Evolutionary conservation across 2,797 vertebrate species (phyloP).

Genomic region (Morelia viridis): DNA sequence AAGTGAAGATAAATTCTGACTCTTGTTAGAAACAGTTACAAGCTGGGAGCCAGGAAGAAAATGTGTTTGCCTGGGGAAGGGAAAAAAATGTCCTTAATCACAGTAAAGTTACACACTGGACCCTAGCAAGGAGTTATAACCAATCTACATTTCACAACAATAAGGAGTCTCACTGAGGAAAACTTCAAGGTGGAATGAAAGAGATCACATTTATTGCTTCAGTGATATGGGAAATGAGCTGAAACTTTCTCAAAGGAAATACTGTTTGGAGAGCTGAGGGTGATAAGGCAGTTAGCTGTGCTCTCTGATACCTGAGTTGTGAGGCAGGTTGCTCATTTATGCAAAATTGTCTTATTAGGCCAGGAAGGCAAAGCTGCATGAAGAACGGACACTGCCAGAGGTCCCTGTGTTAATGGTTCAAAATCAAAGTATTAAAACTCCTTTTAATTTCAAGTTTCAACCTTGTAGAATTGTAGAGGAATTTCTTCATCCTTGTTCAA

Average conservation of each 20-base stretch:
- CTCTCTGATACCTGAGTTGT: not conserved
- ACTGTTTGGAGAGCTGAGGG: slow-evolving; percentile 16
- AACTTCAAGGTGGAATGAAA: slow-evolving; percentile 48
- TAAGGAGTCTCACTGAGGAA: slow-evolving; percentile 11
- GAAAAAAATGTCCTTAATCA: slow-evolving; percentile 64
- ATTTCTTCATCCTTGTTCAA: not conserved
- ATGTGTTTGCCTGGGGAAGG: slow-evolving; percentile 48
- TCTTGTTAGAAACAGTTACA: slow-evolving; percentile 63
- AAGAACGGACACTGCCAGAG: not conserved
- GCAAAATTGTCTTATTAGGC: not conserved
- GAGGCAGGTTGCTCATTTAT: slow-evolving; percentile 1
- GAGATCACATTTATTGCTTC: slow-evolving; percentile 1
- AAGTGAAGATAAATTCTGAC: slow-evolving; percentile 60
- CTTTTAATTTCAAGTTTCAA: not conserved
- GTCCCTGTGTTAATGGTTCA: not conserved
- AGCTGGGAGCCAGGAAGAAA: slow-evolving; percentile 58
- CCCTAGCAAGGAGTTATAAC: slow-evolving; percentile 27
- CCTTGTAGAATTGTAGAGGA: not conserved
- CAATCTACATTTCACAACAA: slow-evolving; percentile 44
- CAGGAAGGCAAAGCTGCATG: not conserved
- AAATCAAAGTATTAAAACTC: not conserved
- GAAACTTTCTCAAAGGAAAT: slow-evolving; percentile 35
- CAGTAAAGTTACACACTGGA: slow-evolving; percentile 49
- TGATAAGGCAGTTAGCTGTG: slow-evolving; percentile 25
- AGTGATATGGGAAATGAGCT: slow-evolving; percentile 36